phyloP scores from a whole-genome alignment of 2,888 invertebrate genomes.

The Phoronis australis region DNA sequence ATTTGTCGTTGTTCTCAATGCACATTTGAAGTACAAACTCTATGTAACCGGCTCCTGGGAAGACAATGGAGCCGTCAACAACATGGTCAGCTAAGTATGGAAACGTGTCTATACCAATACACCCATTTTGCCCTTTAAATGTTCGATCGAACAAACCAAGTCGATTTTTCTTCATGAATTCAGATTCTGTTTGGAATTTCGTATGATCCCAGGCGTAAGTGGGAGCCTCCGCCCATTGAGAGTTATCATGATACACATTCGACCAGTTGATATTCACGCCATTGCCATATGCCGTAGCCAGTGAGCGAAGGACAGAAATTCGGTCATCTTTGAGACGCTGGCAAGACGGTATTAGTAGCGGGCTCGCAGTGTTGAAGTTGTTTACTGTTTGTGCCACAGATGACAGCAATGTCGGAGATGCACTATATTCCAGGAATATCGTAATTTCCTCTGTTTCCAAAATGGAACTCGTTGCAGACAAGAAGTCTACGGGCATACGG shows the following conservation, averaged over 20 bases:
- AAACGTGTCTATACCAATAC: neutral
- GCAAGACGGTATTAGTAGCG: conserved; percentile 5
- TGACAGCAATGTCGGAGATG: conserved; percentile 9
- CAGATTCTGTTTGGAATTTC: conserved; percentile 8
- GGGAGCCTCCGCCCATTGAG: conserved; percentile 7
- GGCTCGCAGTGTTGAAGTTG: neutral
- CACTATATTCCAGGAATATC: conserved; percentile 7
- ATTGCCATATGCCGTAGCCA: conserved; percentile 5
- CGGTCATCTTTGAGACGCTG: conserved; percentile 4
- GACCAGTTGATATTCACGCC: conserved; percentile 5
- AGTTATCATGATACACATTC: conserved; percentile 4
- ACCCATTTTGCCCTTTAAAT: conserved; percentile 3
- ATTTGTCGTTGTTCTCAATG: neutral
- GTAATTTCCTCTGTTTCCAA: conserved; percentile 7
- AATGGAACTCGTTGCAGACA: conserved; percentile 4
- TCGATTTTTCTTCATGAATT: conserved; percentile 1
- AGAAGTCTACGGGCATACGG: conserved; percentile 7
- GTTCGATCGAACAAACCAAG: conserved; percentile 4
- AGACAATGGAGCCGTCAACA: conserved; percentile 6
- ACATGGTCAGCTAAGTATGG: conserved; percentile 4
- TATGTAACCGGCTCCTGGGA: conserved; percentile 9
- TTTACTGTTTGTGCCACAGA: conserved; percentile 5
- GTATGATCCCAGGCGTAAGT: conserved; percentile 11
- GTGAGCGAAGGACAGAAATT: conserved; percentile 2
- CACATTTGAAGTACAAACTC: conserved; percentile 5